A percentile compares a stretch with the other conserved stretches of the same genome.
These are phyloP conservation scores for Darevskia mixta DNA, from an alignment of 2,797 vertebrate genomes.

Conservation along the genomic window DNA sequence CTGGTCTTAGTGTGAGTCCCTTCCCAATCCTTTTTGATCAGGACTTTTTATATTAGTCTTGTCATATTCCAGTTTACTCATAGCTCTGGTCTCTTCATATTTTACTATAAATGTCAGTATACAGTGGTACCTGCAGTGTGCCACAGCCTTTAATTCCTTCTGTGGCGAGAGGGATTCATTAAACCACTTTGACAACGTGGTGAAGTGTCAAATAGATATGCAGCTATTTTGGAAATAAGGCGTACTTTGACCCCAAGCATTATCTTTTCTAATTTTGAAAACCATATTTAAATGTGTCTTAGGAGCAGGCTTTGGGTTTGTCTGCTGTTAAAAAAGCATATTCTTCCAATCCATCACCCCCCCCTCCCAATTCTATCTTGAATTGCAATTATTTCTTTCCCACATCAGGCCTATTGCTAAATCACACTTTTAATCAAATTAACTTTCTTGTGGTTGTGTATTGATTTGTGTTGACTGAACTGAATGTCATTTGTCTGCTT, in stretches of 20 bases:
- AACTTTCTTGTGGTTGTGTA: background rate
- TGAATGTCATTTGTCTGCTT: slow-evolving; percentile 51
- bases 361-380: background rate
- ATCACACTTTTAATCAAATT: background rate
- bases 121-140: background rate
- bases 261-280: background rate
- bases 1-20: background rate
- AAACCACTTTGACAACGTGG: background rate
- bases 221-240: background rate
- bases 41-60: background rate
- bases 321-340: background rate
- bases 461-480: background rate
- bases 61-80: too few relatives aligned
- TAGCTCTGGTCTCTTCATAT: background rate
- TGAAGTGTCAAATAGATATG: background rate
- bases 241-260: background rate
- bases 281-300: background rate
- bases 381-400: background rate
- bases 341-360: background rate
- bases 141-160: background rate
- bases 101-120: background rate
- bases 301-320: too few relatives aligned
- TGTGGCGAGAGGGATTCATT: background rate
- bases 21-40: background rate
- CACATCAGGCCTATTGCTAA: background rate